Evolutionary conservation across 2,888 invertebrate genomes (phyloP), one percentile per base, ranked within the genome.

Genomic region (Andrena flavipes): DNA sequence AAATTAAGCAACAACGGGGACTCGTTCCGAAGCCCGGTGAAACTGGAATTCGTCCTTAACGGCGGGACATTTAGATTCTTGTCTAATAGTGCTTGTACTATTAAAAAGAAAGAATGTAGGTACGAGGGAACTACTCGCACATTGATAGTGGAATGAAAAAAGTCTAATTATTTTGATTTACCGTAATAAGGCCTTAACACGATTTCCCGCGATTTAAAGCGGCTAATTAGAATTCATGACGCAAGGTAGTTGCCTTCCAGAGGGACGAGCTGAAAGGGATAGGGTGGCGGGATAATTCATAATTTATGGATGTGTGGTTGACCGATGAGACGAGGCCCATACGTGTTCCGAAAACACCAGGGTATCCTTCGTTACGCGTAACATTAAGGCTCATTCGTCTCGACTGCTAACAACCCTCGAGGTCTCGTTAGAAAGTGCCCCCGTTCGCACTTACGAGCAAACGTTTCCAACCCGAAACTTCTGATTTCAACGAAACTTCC

Each of bases 161-260:
- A 20, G 1, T 23, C 7, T 49, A 63, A 76, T 62, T 62, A 49
- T 56, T 42, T 42, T 49, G 48, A 59, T 54, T 69, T 16, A 23
- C 30, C 10, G 33, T 26, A 65, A 64, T n/a, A n/a, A 51, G 20
- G 20, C 13, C 33, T 5, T 29, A 33, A 30, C 63, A 29, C 69
- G 69, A 74, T 67, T 67, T 76, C 51, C 6, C 54, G 20, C 65
- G 70, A 79, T 88, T 88, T 85, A 82, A 89, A 88, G 79, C 80
- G 79, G 87, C 82, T 91, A 91, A 93, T 93, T 90, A 90, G 86
- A 85, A 92, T 92, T 92, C 91, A 92, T 88, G 90, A 87, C 83
- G 84, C 86, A 83, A 88, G 87, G 80, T 86, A 85, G 89, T 89
- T 91, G 90, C 87, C 91, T 91, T 91, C 89, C 90, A 72, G 88